Conservation (phyloP, 2,888 invertebrate genomes). For the Sinohyriopsis cumingii region DNA sequence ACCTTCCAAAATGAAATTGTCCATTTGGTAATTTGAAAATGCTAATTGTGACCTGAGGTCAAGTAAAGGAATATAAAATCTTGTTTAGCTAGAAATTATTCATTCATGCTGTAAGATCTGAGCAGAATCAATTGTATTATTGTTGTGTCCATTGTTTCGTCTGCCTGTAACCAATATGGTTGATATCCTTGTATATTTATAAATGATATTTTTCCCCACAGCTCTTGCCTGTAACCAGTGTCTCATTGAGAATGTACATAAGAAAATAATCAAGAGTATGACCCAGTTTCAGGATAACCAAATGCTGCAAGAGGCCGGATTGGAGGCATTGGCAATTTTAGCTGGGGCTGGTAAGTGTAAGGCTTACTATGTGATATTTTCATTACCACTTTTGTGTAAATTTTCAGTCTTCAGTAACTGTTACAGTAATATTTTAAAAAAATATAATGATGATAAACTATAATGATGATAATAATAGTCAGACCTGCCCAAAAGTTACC, state of each 20-base stretch:
- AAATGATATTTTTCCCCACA: constrained; percentile 14
- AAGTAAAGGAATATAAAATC: no score
- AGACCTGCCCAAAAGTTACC: no score
- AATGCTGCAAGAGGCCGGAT: constrained; percentile 58
- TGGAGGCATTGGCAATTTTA: constrained; percentile 61
- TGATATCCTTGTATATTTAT: background rate
- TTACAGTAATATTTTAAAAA: background rate
- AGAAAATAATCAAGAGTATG: constrained; percentile 46
- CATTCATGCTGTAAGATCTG: no score
- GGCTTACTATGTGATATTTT: background rate
- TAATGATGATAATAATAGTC: background rate
- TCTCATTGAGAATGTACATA: constrained; percentile 52
- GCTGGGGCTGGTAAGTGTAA: constrained; percentile 54
- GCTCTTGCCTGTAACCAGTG: constrained; percentile 58
- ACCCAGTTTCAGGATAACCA: constrained; percentile 40
- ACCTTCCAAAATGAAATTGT: no score
- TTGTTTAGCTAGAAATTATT: no score
- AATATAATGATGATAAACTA: background rate
- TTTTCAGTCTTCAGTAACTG: background rate
- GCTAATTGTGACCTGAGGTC: no score
- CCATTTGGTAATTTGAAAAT: no score
- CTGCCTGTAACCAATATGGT: background rate
- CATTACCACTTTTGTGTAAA: no score
- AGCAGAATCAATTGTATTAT: no score
- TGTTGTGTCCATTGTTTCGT: no score